These are phyloP conservation scores for Callipepla squamata DNA, from an alignment of 2,113 vertebrate genomes.

Conservation along the genomic window DNA sequence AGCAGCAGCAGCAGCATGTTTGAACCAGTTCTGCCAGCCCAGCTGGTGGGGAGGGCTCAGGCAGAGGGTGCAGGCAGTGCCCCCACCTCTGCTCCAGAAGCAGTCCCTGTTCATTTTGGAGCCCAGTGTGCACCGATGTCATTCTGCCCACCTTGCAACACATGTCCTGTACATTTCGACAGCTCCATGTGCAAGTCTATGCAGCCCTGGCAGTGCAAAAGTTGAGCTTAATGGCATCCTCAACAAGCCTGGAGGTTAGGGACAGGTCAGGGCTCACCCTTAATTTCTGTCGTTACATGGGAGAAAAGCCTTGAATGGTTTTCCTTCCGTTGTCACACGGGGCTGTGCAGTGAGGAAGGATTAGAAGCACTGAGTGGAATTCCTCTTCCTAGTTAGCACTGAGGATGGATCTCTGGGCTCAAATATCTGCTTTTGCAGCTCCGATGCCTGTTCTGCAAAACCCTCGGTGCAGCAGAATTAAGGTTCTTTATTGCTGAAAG, in stretches of 20 bases:
- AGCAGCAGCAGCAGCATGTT: constrained; percentile 42
- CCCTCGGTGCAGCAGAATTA: background rate
- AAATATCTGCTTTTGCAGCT: background rate
- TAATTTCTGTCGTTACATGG: background rate
- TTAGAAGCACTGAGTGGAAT: background rate
- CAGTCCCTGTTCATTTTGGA: background rate
- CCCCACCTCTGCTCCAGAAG: background rate
- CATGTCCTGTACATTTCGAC: background rate
- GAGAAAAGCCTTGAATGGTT: background rate
- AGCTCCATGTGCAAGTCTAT: background rate
- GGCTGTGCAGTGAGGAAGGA: background rate
- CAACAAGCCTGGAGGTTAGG: background rate
- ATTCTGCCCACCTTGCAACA: background rate
- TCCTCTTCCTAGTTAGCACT: background rate
- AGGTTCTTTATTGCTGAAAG: constrained; percentile 27
- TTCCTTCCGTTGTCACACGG: background rate
- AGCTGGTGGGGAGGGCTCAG: background rate
- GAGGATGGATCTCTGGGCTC: background rate
- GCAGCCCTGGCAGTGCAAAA: background rate
- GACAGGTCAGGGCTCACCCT: background rate
- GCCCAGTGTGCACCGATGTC: background rate
- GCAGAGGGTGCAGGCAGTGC: background rate
- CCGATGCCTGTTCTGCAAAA: background rate
- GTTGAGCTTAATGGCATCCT: background rate
- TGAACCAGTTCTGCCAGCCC: constrained; percentile 20